phyloP scores from a whole-genome alignment of 1,140 invertebrate species.

The Euwallacea fornicatus region DNA sequence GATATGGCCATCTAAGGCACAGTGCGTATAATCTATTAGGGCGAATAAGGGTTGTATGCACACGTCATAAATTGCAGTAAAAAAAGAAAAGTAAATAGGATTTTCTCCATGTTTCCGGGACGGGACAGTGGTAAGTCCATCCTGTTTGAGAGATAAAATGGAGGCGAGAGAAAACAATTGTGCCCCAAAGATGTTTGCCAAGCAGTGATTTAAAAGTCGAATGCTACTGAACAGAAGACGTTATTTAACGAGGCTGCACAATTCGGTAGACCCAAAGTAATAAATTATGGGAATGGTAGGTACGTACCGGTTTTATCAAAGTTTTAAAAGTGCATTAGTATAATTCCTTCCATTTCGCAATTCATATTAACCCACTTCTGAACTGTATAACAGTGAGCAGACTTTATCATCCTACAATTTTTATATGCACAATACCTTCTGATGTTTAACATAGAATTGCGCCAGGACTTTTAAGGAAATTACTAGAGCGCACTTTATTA shows the following conservation, averaged over 20 bases:
- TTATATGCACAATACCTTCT: conserved; percentile 17
- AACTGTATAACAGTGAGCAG: conserved; percentile 16
- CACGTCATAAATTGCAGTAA: conserved; percentile 12
- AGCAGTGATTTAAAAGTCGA: not conserved
- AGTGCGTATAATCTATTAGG: conserved; percentile 11
- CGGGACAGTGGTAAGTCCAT: not conserved
- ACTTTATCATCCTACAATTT: conserved; percentile 5
- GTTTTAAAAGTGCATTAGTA: conserved; percentile 27
- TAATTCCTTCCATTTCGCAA: conserved; percentile 18
- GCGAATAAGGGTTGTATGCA: conserved; percentile 14
- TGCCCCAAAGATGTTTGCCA: not conserved
- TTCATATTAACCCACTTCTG: conserved; percentile 1
- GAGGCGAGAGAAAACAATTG: not conserved
- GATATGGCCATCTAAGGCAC: conserved; percentile 13
- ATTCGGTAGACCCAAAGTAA: not conserved
- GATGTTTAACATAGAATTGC: conserved; percentile 11
- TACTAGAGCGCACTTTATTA: conserved; percentile 18
- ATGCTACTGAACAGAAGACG: conserved; percentile 4
- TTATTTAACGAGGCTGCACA: conserved; percentile 4
- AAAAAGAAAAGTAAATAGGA: not conserved
- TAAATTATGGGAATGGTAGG: conserved; percentile 3
- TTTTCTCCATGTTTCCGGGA: not conserved
- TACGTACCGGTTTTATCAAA: conserved; percentile 2
- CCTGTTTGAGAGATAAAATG: not conserved
- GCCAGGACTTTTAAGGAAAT: conserved; percentile 25